Conservation (phyloP, 2,888 invertebrate genomes). For the Drosophila hamatofila region DNA sequence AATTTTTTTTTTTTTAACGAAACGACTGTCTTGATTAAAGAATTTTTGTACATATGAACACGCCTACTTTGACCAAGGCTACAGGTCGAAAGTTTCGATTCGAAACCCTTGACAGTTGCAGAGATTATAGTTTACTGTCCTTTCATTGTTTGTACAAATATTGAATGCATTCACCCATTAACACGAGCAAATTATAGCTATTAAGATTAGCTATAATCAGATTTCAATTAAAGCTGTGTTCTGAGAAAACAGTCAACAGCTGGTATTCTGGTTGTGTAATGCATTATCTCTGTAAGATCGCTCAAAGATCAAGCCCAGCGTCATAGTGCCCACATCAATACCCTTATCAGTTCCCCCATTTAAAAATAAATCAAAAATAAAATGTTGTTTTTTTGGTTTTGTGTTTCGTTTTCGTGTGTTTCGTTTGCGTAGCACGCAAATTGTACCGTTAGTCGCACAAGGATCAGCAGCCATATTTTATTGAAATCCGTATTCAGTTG, state of each 20-base stretch:
- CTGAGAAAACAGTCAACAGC: neutral
- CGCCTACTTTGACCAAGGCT: neutral
- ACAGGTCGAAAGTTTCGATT: neutral
- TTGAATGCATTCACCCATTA: neutral
- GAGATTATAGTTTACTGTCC: neutral
- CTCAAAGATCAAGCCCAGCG: neutral
- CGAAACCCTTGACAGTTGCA: neutral
- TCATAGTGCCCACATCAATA: neutral
- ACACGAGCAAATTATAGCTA: neutral
- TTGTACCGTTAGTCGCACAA: conserved; percentile 35
- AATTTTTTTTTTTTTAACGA: neutral
- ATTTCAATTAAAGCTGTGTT: neutral
- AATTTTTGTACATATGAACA: neutral
- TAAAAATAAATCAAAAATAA: no score
- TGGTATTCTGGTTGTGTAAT: neutral
- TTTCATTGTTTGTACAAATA: no score
- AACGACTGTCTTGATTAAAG: neutral
- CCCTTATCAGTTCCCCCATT: neutral
- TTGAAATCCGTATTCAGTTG: conserved; percentile 39
- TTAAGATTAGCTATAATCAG: neutral
- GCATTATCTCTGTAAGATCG: neutral
- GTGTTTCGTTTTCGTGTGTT: conserved; percentile 41
- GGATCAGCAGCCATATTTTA: conserved; percentile 59
- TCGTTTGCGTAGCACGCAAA: conserved; percentile 40
- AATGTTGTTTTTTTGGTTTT: conserved; percentile 1